Evolutionary conservation across 2,888 invertebrate species (phyloP), one percentile per base, ranked within the genome.

Genomic region (Nephrocerus scutellatus): DNA sequence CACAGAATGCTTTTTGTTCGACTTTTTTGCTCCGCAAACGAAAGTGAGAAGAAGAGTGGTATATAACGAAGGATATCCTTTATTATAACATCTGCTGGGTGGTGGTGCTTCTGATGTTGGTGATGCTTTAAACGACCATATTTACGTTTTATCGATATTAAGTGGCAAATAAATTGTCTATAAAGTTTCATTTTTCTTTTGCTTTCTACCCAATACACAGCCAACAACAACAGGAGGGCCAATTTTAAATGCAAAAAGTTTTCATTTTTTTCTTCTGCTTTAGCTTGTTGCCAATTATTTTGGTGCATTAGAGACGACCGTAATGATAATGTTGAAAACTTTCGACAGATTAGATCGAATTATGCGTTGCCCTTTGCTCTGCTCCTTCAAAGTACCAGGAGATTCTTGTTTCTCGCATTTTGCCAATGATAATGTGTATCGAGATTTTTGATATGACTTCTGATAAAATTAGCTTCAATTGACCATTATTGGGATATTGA

Each of bases 111-210:
- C 22, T 30, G 2, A 14, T 20, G 14, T 9, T 9, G 22, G 14
- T 36, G 30, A n/a, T n/a, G 25, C 18, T 47, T 44, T 46, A 52
- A 54, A 52, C 53, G 51, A 52, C 36, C 48, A 46, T 50, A 49
- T 50, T 51, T 51, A 46, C 45, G 47, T 49, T 51, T 54, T 54
- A 53, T 52, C 53, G 54, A 53, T 53, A 51, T 52, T 54, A 53
- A 53, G 56, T 57, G 57, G 63, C 60, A 55, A 60, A 60, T 60
- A 60, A 62, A 62, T 63, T 58, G 63, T 57, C 59, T 57, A 60
- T 63, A 62, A 55, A 51, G 58, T 56, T 56, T 43, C 38, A 31
- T 43, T 34, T 36, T 43, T 35, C 36, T 37, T 42, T 18, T 39
- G n/a, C 43, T 41, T 43, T 39, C 39, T 46, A 41, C 36, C 25